Evolutionary conservation across 2,797 vertebrate species (phyloP), one percentile per base, ranked within the genome.

Genomic region (Pagetopsis macropterus): DNA sequence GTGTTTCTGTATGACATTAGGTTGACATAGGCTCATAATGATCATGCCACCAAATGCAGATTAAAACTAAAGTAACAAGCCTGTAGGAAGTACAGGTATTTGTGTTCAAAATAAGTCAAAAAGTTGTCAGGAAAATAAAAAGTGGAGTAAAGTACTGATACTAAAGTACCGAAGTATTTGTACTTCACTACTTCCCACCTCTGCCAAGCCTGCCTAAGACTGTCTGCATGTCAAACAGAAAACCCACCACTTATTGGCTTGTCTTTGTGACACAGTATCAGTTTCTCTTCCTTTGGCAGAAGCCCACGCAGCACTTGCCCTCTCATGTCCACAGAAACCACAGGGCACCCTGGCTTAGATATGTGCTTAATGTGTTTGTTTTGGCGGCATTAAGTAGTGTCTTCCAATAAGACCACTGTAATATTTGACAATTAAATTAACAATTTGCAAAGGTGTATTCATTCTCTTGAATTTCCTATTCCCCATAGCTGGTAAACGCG

Each of bases 361-460:
- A 87, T 81, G 68, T 69, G 72, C 81, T 84, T 82, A 82, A 83
- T 76, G 68, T 85, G 74, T 86, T 87, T 86, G 51, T 65, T 71
- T 85, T 88, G 78, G 81, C 78, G 84, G 67, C 70, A 64, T 64
- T 40, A 85, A 82, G 73, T 64, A 60, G 62, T 61, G 71, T 84
- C 65, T 82, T 86, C 84, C 79, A 82, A 59, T 21, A 66, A 70
- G 72, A 70, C 65, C 11, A 6, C 56, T 61, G 46, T 51, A 21
- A 82, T 66, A 75, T 87, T 67, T 67, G 27, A 27, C 27, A 27
- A 27, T 27, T 27, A 27, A 27, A 27, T 27, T 27, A 27, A 27
- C 27, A 27, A 27, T 27, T 27, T 27, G 27, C 82, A 81, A 78
- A 48, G 48, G 45, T 58, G 65, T 50, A 49, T 77, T 72, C 61